Percentiles rank a stretch among this genome's conserved stretches.
Evolutionary conservation across 1,140 invertebrate species (phyloP).

Genomic region (Colletes latitarsis): DNA sequence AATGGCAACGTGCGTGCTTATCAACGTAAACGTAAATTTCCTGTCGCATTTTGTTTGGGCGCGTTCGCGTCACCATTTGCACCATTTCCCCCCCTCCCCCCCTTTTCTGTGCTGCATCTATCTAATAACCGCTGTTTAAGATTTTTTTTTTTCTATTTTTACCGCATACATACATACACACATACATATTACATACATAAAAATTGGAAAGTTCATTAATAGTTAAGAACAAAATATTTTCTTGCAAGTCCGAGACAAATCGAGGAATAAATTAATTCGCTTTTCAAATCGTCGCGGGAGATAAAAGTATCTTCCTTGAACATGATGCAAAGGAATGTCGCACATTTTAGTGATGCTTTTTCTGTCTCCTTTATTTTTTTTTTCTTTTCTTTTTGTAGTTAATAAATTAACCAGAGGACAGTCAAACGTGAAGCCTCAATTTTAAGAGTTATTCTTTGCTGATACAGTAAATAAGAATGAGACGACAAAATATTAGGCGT

Average conservation of each 20-base stretch:
- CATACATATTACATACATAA: conserved; percentile 5
- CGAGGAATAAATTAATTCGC: conserved; percentile 1
- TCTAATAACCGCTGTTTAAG: not conserved
- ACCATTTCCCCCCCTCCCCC: not conserved
- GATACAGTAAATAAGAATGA: not conserved
- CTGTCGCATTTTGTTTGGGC: not conserved
- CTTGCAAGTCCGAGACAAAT: not conserved
- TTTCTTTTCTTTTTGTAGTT: not conserved
- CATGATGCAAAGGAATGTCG: conserved; percentile 22
- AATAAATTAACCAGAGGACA: not conserved
- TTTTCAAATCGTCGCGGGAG: not conserved
- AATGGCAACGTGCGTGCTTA: conserved; percentile 33
- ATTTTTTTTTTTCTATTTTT: not conserved
- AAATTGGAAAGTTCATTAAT: conserved; percentile 5
- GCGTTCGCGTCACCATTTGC: conserved; percentile 38
- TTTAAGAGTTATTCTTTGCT: not conserved
- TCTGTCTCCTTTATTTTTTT: conserved; percentile 4
- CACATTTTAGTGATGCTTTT: not conserved
- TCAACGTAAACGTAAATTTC: conserved; percentile 26
- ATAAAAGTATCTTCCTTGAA: not conserved
- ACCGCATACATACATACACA: conserved; percentile 6
- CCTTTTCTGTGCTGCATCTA: not conserved
- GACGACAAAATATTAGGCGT: no score
- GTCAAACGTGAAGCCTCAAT: not conserved
- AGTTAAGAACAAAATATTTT: not conserved